These are phyloP conservation scores for Dendroctonus ponderosae DNA, from an alignment of 1,140 invertebrate genomes.

Conservation along the genomic window DNA sequence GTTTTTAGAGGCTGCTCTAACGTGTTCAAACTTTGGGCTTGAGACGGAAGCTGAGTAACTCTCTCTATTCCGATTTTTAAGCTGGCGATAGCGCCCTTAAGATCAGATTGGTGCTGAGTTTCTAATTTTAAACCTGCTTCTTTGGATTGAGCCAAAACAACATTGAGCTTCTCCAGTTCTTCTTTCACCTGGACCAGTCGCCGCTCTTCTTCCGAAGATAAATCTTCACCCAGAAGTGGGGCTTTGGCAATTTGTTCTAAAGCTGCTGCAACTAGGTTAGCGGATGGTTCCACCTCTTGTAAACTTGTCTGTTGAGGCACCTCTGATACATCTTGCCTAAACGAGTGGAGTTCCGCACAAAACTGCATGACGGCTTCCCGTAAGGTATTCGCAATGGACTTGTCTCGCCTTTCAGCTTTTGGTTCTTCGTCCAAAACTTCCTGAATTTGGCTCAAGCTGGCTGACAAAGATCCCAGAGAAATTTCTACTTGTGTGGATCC, in stretches of 20 bases:
- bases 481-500: slow-evolving; percentile 15
- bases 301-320: slow-evolving; percentile 7
- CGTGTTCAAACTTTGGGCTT: slow-evolving; percentile 1
- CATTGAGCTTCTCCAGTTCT: slow-evolving; percentile 16
- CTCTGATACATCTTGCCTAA: no score
- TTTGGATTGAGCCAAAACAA: slow-evolving; percentile 2
- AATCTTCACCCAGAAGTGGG: neutral
- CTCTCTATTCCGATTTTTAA: slow-evolving; percentile 1
- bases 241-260: neutral
- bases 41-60: neutral
- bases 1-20: slow-evolving; percentile 8
- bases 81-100: neutral
- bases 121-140: neutral
- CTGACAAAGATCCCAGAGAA: slow-evolving; percentile 16
- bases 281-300: neutral
- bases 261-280: neutral
- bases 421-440: neutral
- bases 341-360: no score
- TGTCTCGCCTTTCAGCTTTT: neutral
- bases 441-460: slow-evolving; percentile 8
- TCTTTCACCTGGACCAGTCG: slow-evolving; percentile 6
- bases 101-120: slow-evolving; percentile 3
- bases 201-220: slow-evolving; percentile 14
- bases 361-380: no score
- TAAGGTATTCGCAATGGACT: no score